These are phyloP conservation scores for Speoplatyrhinus poulsoni DNA, from an alignment of 2,113 vertebrate species.

Conservation along the genomic window DNA sequence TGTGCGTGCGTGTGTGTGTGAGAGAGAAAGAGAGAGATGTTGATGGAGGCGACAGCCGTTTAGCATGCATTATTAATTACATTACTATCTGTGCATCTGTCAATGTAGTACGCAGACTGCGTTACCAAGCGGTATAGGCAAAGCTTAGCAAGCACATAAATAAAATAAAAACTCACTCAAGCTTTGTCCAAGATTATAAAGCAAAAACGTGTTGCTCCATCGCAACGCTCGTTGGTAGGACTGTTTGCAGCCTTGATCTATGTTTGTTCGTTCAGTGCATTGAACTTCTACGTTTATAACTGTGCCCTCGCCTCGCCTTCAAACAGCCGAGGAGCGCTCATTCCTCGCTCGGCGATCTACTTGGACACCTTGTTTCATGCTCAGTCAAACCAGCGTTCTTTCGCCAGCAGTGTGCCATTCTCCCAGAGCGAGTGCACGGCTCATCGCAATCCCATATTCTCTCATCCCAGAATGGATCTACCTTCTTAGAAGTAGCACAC, in stretches of 20 bases:
- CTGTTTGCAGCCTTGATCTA: neutral
- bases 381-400: slow-evolving; percentile 73
- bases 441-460: slow-evolving; percentile 38
- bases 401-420: slow-evolving; percentile 76
- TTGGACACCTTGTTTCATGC: slow-evolving; percentile 68
- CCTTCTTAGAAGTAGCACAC: slow-evolving; percentile 50
- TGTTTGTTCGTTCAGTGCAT: slow-evolving; percentile 46
- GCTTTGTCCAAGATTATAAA: neutral
- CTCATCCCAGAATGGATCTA: slow-evolving; percentile 65
- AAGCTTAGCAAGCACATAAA: neutral
- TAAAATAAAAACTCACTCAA: neutral
- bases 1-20: neutral
- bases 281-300: slow-evolving; percentile 43
- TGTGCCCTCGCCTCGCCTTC: slow-evolving; percentile 49
- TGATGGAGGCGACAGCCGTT: neutral
- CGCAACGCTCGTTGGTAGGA: too few species aligned
- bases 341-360: slow-evolving; percentile 45
- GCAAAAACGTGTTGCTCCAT: too few species aligned
- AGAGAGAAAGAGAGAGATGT: too few species aligned
- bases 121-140: neutral
- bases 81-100: slow-evolving; percentile 17
- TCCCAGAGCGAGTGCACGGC: slow-evolving; percentile 67
- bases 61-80: slow-evolving; percentile 23
- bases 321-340: slow-evolving; percentile 61
- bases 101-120: neutral